Evolutionary conservation across 2,888 invertebrate genomes (phyloP).

Genomic region (Ceraclea dissimilis): DNA sequence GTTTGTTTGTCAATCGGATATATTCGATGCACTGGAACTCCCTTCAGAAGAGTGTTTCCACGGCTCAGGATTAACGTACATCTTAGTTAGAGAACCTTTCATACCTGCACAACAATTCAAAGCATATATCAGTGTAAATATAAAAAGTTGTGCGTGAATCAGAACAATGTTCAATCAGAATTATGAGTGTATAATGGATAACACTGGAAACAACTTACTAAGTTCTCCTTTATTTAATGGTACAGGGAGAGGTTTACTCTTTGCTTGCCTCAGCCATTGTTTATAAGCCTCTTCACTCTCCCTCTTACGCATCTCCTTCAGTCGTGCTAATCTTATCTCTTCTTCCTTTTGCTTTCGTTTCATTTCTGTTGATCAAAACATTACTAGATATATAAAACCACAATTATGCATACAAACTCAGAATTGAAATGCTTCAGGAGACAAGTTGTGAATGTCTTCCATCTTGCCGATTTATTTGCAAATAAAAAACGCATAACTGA

Average conservation of each 20-base stretch:
- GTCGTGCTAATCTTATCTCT: slow-evolving; percentile 40
- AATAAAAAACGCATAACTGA: no score
- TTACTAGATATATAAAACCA: slow-evolving; percentile 1
- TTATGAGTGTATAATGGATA: no score
- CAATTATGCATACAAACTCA: background rate
- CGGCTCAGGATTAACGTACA: slow-evolving; percentile 58
- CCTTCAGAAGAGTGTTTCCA: slow-evolving; percentile 44
- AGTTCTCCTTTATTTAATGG: slow-evolving; percentile 55
- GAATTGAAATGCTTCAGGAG: background rate
- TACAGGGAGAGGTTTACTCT: slow-evolving; percentile 54
- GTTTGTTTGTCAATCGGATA: background rate
- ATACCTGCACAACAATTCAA: slow-evolving; percentile 44
- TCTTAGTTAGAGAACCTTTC: slow-evolving; percentile 55
- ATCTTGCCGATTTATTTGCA: no score
- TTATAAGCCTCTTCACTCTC: slow-evolving; percentile 52
- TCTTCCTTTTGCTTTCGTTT: slow-evolving; percentile 39
- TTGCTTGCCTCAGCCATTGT: slow-evolving; percentile 55
- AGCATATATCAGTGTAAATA: background rate
- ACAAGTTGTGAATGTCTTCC: no score
- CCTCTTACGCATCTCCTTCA: slow-evolving; percentile 47
- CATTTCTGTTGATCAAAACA: slow-evolving; percentile 20
- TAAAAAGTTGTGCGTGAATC: no score
- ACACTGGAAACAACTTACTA: slow-evolving; percentile 42
- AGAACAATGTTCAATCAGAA: no score
- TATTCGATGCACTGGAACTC: background rate